Base-by-base conservation (phyloP, 2,888 invertebrate genomes). In the Lithophane leautieri region DNA sequence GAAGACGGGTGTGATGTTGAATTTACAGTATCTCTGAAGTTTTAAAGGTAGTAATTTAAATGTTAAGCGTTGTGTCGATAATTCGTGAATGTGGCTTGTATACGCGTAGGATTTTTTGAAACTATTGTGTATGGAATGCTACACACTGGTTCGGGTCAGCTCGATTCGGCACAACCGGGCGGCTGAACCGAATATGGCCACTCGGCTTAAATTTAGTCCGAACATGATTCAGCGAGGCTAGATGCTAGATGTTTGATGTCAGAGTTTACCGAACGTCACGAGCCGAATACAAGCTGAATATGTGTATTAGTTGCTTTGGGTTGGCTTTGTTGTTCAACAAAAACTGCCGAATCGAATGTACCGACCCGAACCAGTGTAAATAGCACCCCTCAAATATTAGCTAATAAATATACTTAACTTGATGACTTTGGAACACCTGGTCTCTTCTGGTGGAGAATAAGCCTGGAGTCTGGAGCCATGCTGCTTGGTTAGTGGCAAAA, bases 21-120 rank as follows among this genome's bases (percentile, higher is more conserved):
- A 62, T 58, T 28, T 22, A 42, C 28, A 61, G 61, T 70, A 61
- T n/a, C 16, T 60, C 19, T 4, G 40, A 22, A 54, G 14, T 19
- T n/a, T 34, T 16, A 9, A 62, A 44, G 2, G 11, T 62, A 47
- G 7, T 19, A 16, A 54, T n/a, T 28, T 2, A 60, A 40, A 34
- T 44, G 19, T 61, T 54, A 62, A 76, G 47, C 69, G 7, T n/a
- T 62, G 14, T 40, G 47, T 56, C 54, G 61, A 70, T 63, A 25
- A 34, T n/a, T 56, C 25, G 63, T 25, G 34, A 44, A 34, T 52
- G 50, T 71, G 56, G 71, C 50, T 71, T 77, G 63, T 70, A 47
- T 76, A 70, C 28, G 76, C 14, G 28, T 76, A 76, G 62, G 63
- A 63, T 19, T 68, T 76, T 50, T 76, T 14, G n/a, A 7, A 40